Evolutionary conservation across 2,888 invertebrate species (phyloP).

Genomic region (Peribatodes rhomboidaria): DNA sequence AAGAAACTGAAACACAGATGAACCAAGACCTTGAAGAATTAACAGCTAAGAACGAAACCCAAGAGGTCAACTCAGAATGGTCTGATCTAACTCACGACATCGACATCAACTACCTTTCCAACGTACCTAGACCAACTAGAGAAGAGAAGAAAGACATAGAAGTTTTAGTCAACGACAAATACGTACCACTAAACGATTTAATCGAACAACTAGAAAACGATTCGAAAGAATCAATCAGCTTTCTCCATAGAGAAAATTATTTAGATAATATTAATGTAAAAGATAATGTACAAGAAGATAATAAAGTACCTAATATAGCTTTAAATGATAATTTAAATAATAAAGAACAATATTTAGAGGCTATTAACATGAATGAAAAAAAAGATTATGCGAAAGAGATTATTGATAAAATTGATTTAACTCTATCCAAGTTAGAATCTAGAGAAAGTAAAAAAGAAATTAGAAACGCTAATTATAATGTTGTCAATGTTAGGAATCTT

Average conservation of each 20-base stretch:
- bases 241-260: slow-evolving; percentile 19
- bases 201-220: slow-evolving; percentile 15
- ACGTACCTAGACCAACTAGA: slow-evolving; percentile 55
- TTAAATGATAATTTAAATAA: slow-evolving; percentile 23
- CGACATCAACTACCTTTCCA: slow-evolving; percentile 70
- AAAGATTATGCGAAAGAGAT: slow-evolving; percentile 15
- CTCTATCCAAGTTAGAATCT: slow-evolving; percentile 12
- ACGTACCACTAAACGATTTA: slow-evolving; percentile 60
- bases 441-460: slow-evolving; percentile 22
- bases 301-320: slow-evolving; percentile 19
- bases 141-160: slow-evolving; percentile 67
- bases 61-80: slow-evolving; percentile 55
- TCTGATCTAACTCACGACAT: slow-evolving; percentile 74
- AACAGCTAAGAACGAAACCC: slow-evolving; percentile 28
- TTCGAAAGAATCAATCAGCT: slow-evolving; percentile 16
- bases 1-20: slow-evolving; percentile 11
- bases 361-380: slow-evolving; percentile 20
- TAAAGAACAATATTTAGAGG: slow-evolving; percentile 8
- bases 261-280: slow-evolving; percentile 23
- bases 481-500: slow-evolving; percentile 3
- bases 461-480: not conserved
- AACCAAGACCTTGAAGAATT: not conserved
- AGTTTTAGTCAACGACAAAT: slow-evolving; percentile 59
- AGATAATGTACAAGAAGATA: slow-evolving; percentile 36
- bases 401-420: slow-evolving; percentile 16